phyloP scores from a whole-genome alignment of 2,797 vertebrate genomes.

The Macropodus opercularis region DNA sequence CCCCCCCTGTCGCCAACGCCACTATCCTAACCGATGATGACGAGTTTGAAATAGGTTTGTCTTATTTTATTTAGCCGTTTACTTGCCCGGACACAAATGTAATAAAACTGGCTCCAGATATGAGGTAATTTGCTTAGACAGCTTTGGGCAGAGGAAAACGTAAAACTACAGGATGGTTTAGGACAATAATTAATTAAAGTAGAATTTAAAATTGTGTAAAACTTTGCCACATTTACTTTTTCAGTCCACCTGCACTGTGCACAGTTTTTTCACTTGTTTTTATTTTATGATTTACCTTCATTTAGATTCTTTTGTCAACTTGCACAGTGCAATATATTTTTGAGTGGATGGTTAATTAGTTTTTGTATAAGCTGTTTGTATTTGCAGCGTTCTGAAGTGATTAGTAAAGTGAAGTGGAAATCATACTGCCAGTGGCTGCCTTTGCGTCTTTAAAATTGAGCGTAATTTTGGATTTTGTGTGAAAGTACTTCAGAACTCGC shows the following conservation, averaged over 20 bases:
- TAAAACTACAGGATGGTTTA: conserved; percentile 10
- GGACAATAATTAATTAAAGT: conserved; percentile 18
- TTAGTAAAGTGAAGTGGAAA: conserved; percentile 57
- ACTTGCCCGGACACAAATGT: conserved; percentile 11
- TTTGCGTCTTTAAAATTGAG: conserved; percentile 42
- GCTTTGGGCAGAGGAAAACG: not conserved
- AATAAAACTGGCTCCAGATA: conserved; percentile 34
- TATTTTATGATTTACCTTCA: not conserved
- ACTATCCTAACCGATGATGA: conserved; percentile 92
- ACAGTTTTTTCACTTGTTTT: not conserved
- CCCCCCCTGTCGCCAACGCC: conserved; percentile 88
- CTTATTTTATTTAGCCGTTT: conserved; percentile 59
- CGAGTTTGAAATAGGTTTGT: conserved; percentile 96
- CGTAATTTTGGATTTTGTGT: conserved; percentile 29
- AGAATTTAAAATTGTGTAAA: too few species aligned
- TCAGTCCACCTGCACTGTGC: conserved; percentile 2
- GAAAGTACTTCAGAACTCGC: conserved; percentile 35
- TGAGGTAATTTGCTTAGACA: conserved; percentile 27
- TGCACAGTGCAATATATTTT: conserved; percentile 36
- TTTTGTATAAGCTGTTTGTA: conserved; percentile 47
- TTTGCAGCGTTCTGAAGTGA: conserved; percentile 50
- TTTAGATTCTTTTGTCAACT: conserved; percentile 12
- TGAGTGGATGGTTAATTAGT: conserved; percentile 49
- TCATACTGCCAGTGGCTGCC: conserved; percentile 43
- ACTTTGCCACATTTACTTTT: not conserved